phyloP scores from a whole-genome alignment of 2,113 vertebrate species.

The Raja brachyura region DNA sequence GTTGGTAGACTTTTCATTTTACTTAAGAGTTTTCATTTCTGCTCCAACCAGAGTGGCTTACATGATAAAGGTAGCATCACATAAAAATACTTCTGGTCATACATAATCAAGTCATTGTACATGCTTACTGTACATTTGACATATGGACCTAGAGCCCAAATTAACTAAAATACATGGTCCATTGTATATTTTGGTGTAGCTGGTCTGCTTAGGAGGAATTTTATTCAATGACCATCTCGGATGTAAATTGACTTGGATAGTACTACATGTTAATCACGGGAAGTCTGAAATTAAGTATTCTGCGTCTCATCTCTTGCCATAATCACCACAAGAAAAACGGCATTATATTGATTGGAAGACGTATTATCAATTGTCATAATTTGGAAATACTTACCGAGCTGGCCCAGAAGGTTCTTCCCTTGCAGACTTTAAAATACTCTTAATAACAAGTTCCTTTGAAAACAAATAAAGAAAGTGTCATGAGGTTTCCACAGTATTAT shows the following conservation, averaged over 20 bases:
- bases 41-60: not conserved
- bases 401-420: slow-evolving; percentile 92
- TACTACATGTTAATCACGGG: not conserved
- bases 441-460: slow-evolving; percentile 87
- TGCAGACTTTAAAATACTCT: slow-evolving; percentile 87
- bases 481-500: slow-evolving; percentile 31
- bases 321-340: not conserved
- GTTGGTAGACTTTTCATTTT: not conserved
- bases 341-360: not conserved
- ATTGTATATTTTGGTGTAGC: not conserved
- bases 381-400: slow-evolving; percentile 66
- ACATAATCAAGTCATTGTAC: not conserved
- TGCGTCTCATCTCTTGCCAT: not conserved
- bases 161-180: not conserved
- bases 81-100: not conserved
- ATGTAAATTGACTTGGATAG: not conserved
- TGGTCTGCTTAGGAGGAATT: not conserved
- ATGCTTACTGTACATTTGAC: not conserved
- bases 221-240: not conserved
- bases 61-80: not conserved
- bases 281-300: not conserved
- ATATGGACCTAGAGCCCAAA: not conserved
- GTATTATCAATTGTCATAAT: not conserved
- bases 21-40: not conserved
- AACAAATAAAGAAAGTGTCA: slow-evolving; percentile 38